Evolutionary conservation across 2,113 vertebrate genomes (phyloP), one percentile per base, ranked within the genome.

Genomic region (Mustela nigripes): DNA sequence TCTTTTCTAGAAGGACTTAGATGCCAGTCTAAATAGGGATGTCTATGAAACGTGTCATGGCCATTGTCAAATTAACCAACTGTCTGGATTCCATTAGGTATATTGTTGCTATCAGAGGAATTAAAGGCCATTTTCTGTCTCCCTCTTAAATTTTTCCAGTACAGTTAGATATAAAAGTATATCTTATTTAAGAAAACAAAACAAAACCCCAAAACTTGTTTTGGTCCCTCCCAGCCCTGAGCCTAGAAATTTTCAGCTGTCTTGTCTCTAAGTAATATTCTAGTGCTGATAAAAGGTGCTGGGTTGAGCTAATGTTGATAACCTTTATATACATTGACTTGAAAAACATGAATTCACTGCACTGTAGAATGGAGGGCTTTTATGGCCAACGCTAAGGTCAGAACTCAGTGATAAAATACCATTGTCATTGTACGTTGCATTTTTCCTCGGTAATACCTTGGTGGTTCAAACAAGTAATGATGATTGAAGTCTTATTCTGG

Each of bases 391-490:
- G 24, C 74, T 63, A 42, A 93, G 60, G 18, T 58, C 45, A 73
- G n/a, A 76, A 95, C 45, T 81, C 48, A 31, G 31, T 53, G 74
- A 62, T 86, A 21, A 74, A 53, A 65, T 76, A 88, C 1, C 18
- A 50, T n/a, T 10, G 2, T 91, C 33, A 85, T 26, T 36, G 3
- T 79, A 67, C 60, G 42, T 69, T 69, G 42, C 11, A 24, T 42
- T 96, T 93, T 89, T 89, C n/a, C 45, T 60, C 85, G 73, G 39
- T 67, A 56, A 45, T 93, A 42, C 67, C 56, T 91, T 96, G 87
- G 28, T 65, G 33, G 58, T 81, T 97, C 91, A 88, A 5, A n/a
- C 80, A 80, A 91, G 5, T 96, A 83, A 80, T 74, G 48, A 79
- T 74, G 11, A 95, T 24, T 53, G 42, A 84, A 84, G 56, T 56